Evolutionary conservation across 2,888 invertebrate genomes (phyloP), one percentile per base, ranked within the genome.

Genomic region (Ophion obscuratus): DNA sequence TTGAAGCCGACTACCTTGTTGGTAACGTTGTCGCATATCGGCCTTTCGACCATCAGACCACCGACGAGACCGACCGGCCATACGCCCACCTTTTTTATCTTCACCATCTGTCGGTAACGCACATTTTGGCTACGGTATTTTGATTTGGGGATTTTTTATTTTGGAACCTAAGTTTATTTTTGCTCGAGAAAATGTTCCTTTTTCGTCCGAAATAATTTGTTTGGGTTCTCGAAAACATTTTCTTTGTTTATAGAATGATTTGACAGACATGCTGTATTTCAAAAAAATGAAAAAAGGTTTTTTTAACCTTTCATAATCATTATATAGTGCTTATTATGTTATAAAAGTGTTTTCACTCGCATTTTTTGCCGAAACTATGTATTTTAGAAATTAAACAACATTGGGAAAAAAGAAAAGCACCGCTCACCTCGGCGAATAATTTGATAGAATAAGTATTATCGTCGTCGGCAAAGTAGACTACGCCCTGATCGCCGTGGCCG

Each of bases 51-150:
- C 94, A 98, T 96, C 92, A 99, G 95, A 0, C 99, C 98, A 10
- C 99, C 99, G 0, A 99, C 99, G 5, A 99, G 95, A 5, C 99
- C 99, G 0, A 99, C 99, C 0, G 98, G 98, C 98, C 98, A 98
- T 0, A 99, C 97, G 5, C 98, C 98, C 0, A 99, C 99, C 88
- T 95, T 96, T 89, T 96, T 95, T 2, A 98, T 96, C 93, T 96
- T 96, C 27, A 97, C 95, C 96, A 98, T 98, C 97, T 97, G 95
- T 62, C 44, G 24, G 68, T 24, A 62, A 81, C 76, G 20, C 76
- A n/a, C 61, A 31, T 0, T 57, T 36, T 27, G n/a, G 0, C 9
- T 4, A 31, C 31, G 31, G 31, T 76, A 5, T n/a, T n/a, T 44
- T n/a, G 24, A 47, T 67, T 9, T 2, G 2, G 31, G 17, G 10